Conservation (phyloP, 2,113 vertebrate genomes). For the Lampris megalopsis region DNA sequence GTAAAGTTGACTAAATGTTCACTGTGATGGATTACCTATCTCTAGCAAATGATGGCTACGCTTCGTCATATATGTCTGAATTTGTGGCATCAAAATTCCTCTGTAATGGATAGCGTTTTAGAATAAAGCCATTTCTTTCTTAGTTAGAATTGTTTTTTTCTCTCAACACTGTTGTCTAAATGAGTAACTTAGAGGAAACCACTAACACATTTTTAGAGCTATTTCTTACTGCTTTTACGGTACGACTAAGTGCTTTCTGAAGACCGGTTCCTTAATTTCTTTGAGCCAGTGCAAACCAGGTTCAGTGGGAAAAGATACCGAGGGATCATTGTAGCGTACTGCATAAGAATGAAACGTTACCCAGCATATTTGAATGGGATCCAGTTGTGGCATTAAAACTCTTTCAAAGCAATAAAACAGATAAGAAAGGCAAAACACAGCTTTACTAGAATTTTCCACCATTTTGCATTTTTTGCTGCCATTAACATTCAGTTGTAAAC, state of each 20-base stretch:
- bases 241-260: neutral
- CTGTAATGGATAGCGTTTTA: no score
- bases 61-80: no score
- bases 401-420: slow-evolving; percentile 36
- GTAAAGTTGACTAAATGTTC: no score
- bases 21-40: no score
- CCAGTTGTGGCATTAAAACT: neutral
- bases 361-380: slow-evolving; percentile 24
- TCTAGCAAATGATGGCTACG: no score
- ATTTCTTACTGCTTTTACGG: neutral
- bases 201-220: neutral
- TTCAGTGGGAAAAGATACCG: neutral
- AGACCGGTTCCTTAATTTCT: neutral
- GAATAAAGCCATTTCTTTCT: no score
- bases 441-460: slow-evolving; percentile 61
- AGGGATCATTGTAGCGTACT: neutral
- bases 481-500: slow-evolving; percentile 74
- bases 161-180: neutral
- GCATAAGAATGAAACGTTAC: neutral
- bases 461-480: slow-evolving; percentile 58
- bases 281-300: neutral
- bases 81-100: no score
- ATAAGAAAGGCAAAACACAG: slow-evolving; percentile 56
- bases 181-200: neutral
- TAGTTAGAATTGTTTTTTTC: no score